Conservation (phyloP, 2,797 vertebrate species). For the Enteromius fasciolatus region DNA sequence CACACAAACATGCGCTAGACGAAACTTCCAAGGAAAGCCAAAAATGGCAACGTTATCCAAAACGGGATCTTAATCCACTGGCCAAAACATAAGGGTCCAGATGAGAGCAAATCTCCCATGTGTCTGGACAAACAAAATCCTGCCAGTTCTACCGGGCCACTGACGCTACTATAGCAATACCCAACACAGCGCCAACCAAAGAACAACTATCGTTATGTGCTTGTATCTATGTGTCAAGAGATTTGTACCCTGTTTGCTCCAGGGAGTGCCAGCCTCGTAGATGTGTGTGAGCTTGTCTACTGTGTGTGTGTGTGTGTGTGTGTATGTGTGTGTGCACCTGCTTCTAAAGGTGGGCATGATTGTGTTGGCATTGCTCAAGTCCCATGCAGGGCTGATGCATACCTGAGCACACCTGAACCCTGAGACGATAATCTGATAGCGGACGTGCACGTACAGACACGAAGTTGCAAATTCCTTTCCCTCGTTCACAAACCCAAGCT, state of each 20-base stretch:
- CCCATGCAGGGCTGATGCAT: conserved; percentile 23
- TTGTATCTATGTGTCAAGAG: conserved; percentile 32
- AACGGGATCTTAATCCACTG: conserved; percentile 38
- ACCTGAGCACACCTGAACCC: conserved; percentile 59
- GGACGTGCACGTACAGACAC: conserved; percentile 63
- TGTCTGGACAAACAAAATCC: conserved; percentile 8
- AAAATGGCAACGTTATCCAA: conserved; percentile 40
- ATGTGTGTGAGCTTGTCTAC: conserved; percentile 47
- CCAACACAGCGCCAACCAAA: conserved; percentile 24
- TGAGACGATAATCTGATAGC: conserved; percentile 68
- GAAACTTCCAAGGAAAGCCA: conserved; percentile 43
- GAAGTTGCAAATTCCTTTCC: conserved; percentile 56
- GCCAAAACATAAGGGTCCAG: conserved; percentile 36
- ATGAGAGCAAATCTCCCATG: conserved; percentile 31
- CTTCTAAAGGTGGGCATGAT: conserved; percentile 28
- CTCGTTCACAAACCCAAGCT: conserved; percentile 11
- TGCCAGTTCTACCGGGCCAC: conserved; percentile 8
- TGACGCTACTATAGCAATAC: conserved; percentile 23
- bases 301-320: conserved; percentile 37
- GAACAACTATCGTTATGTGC: neutral
- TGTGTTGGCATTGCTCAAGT: conserved; percentile 37
- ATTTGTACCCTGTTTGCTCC: conserved; percentile 39
- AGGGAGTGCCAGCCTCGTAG: conserved; percentile 38
- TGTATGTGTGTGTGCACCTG: conserved; percentile 21
- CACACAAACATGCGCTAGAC: conserved; percentile 47